A percentile compares a stretch with the other conserved stretches of the same genome.
Evolutionary conservation across 2,113 vertebrate species (phyloP).

Genomic region (Coryphaenoides rupestris): DNA sequence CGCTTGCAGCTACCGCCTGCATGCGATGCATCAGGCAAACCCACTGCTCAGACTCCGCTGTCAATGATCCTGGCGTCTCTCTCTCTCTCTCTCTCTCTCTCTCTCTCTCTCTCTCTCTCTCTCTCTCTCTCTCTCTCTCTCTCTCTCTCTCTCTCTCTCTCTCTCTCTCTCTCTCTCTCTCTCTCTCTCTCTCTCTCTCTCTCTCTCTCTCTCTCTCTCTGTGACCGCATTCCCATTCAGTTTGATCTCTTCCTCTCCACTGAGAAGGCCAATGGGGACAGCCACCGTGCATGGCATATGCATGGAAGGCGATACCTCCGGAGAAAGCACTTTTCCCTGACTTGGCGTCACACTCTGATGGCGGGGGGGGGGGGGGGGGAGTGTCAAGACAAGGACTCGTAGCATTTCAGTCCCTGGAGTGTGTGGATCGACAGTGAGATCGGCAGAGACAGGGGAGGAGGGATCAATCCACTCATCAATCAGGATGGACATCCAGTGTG

Average conservation of each 20-base stretch:
- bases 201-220: conserved; percentile 21
- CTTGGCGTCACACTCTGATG: conserved; percentile 4
- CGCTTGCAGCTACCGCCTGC: conserved; percentile 11
- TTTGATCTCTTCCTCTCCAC: conserved; percentile 12
- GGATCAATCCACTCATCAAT: conserved; percentile 61
- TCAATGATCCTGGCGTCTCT: conserved; percentile 16
- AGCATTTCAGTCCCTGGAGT: background rate
- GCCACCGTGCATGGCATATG: conserved; percentile 12
- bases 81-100: conserved; percentile 21
- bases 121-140: conserved; percentile 22
- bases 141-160: conserved; percentile 24
- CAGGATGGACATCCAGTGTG: conserved; percentile 33
- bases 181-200: conserved; percentile 22
- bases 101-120: conserved; percentile 24
- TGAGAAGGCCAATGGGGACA: background rate
- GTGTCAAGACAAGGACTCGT: background rate
- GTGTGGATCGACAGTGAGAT: conserved; percentile 6
- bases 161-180: conserved; percentile 24
- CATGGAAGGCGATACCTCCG: conserved; percentile 4
- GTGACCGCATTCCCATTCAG: conserved; percentile 6
- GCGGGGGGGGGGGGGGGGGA: too few relatives aligned
- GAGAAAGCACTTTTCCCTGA: conserved; percentile 4
- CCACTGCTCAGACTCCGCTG: conserved; percentile 2
- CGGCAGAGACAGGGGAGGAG: conserved; percentile 21
- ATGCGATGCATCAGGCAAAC: conserved; percentile 1